Base-by-base conservation (phyloP, 2,113 vertebrate species). In the Dasyornis broadbenti region DNA sequence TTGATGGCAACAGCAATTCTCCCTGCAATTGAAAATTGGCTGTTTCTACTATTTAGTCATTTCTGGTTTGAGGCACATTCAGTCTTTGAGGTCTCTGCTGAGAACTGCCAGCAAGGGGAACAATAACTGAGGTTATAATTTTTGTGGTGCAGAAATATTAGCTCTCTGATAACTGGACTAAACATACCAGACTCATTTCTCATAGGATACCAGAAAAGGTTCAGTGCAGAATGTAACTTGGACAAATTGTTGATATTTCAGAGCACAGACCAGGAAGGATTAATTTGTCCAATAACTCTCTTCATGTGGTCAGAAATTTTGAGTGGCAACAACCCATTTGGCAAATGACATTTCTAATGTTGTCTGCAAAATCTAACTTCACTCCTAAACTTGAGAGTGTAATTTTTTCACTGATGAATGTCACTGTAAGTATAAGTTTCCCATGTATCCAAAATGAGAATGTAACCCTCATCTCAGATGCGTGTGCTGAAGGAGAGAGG, bases 171-270 rank as follows among this genome's bases (percentile, higher is more conserved):
- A 86, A 89, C 64, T 57, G 87, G 54, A 54, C 75, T 82, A 54
- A 88, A 66, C 93, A 95, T 82, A 82, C 94, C 94, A 96, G 90
- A 91, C 78, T 93, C 71, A 63, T 94, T 95, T 91, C 90, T 92
- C 96, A 95, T 7, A 91, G 47, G 79, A 91, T 78, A 94, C 66
- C 24, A 33, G 93, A 80, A 96, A 82, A 90, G 75, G 33, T 88
- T 97, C 75, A 66, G 39, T 2, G 5, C 71, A 86, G 79, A 39
- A 86, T 90, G 73, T 81, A 88, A 86, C 68, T 88, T 82, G 79
- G 78, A 90, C 45, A 82, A 90, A 82, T 59, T 50, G 79, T 77
- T 90, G 82, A 26, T 95, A 73, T 88, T 96, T 96, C 63, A 63
- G 59, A 90, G 68, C 71, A 73, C 66, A 95, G 84, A 80, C 35